These are phyloP conservation scores for Ptilodon capucinus DNA, from an alignment of 2,888 invertebrate species.

Conservation along the genomic window DNA sequence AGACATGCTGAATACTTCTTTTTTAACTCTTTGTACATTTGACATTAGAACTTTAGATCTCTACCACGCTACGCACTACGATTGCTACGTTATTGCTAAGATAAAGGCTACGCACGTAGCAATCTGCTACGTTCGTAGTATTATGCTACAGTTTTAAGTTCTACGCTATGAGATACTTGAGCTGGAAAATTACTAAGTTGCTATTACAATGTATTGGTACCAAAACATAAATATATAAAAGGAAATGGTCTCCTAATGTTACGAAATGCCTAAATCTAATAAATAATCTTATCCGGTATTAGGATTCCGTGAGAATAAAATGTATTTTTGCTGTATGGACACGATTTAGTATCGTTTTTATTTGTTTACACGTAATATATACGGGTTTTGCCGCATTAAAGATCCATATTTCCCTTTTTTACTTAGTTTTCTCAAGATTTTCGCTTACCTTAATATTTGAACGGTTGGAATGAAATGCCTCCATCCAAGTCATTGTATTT, in stretches of 20 bases:
- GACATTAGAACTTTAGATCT: too few relatives aligned
- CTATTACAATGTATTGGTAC: not conserved
- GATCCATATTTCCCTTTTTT: slow-evolving; percentile 27
- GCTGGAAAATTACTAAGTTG: too few relatives aligned
- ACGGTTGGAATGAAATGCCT: slow-evolving; percentile 3
- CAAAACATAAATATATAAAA: not conserved
- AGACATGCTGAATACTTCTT: too few relatives aligned
- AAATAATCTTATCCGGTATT: slow-evolving; percentile 19
- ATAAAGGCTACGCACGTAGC: slow-evolving; percentile 13
- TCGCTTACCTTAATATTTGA: slow-evolving; percentile 19
- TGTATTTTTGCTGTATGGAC: slow-evolving; percentile 44
- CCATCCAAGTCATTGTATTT: slow-evolving; percentile 13
- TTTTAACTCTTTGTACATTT: too few relatives aligned
- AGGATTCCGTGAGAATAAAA: slow-evolving; percentile 37
- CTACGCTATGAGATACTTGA: not conserved
- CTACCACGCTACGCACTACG: too few relatives aligned
- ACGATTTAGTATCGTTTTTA: slow-evolving; percentile 51
- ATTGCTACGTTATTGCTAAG: too few relatives aligned
- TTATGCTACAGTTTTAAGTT: not conserved
- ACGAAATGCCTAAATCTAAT: slow-evolving; percentile 12
- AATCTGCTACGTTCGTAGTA: slow-evolving; percentile 2
- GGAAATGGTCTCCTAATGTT: not conserved
- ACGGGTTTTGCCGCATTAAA: slow-evolving; percentile 37
- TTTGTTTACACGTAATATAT: slow-evolving; percentile 52
- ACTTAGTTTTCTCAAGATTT: slow-evolving; percentile 17